Evolutionary conservation across 1,140 invertebrate genomes (phyloP), one percentile per base, ranked within the genome.

Genomic region (Stegodyphus dumicola): DNA sequence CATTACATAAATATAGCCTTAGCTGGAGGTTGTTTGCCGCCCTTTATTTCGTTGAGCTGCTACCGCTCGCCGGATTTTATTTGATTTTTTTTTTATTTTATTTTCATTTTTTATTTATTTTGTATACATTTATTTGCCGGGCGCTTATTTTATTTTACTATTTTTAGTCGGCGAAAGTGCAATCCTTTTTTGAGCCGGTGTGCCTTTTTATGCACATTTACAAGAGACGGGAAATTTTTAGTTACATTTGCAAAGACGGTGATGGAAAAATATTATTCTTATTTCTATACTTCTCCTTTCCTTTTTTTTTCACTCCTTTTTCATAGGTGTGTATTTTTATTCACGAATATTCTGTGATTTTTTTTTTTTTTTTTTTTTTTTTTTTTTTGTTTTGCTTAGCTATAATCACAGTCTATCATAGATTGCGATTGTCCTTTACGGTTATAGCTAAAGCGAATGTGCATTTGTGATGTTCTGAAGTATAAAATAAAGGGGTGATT

Each of bases 1-100:
- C 81, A 85, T 85, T 85, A 85, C 81, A 85, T 85, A 85, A 85
- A 85, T 85, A 85, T 85, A 85, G 81, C 81, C 81, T 85, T 85
- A 75, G 81, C 74, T 74, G 49, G 54, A 15, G 78, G 15, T 60
- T 33, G 13, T 80, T 69, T 69, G 15, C n/a, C 15, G 15, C 77
- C 18, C 33, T 60, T 73, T 73, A 64, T 81, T 73, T 81, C 77
- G 15, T 10, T 33, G 74, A 18, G 52, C 74, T 18, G 33, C 33
- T 33, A 33, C 33, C 33, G 65, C 67, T 18, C n/a, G 69, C 6
- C n/a, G 52, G 51, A 53, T 85, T 85, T 85, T 85, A 85, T 85
- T 85, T 85, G 73, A 76, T 76, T 85, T 85, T 85, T 77, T 85
- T n/a, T n/a, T n/a, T n/a, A n/a, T 54, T 76, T 85, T 60, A 60